phyloP scores from a whole-genome alignment of 2,113 vertebrate genomes.

The Marmota monax region DNA sequence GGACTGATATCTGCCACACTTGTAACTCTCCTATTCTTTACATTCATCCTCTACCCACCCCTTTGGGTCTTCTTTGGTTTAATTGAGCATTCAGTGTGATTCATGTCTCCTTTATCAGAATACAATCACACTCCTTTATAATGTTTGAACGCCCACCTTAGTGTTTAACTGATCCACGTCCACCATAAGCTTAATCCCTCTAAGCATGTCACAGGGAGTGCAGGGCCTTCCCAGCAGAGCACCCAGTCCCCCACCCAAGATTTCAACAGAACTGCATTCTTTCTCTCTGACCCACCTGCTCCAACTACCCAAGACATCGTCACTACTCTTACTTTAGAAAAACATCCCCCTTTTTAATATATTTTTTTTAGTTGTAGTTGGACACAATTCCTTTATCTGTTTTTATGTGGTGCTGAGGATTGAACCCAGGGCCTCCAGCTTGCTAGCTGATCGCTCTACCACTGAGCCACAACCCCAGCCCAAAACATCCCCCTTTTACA shows the following conservation, averaged over 20 bases:
- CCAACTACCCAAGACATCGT: not conserved
- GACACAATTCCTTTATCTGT: too few species aligned
- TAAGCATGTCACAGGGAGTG: accelerated
- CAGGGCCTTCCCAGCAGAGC: too few species aligned
- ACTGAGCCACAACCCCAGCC: too few species aligned
- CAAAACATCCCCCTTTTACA: not conserved
- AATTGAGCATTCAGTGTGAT: not conserved
- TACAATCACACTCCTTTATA: too few species aligned
- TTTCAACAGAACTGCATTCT: accelerated
- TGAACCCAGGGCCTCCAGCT: too few species aligned
- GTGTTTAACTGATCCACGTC: not conserved
- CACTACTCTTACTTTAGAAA: not conserved
- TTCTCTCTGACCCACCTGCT: too few species aligned
- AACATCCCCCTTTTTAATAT: not conserved
- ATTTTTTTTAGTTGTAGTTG: too few species aligned
- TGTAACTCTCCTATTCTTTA: not conserved
- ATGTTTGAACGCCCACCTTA: not conserved
- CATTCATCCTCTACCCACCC: not conserved
- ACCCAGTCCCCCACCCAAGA: accelerated
- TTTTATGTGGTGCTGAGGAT: too few species aligned
- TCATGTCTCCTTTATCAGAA: not conserved
- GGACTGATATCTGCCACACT: too few species aligned
- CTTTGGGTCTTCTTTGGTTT: not conserved
- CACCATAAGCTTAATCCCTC: too few species aligned
- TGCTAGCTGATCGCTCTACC: too few species aligned